Percentiles rank a stretch among this genome's conserved stretches.
Conservation (phyloP, 2,113 vertebrate species). For the Centrocercus urophasianus region DNA sequence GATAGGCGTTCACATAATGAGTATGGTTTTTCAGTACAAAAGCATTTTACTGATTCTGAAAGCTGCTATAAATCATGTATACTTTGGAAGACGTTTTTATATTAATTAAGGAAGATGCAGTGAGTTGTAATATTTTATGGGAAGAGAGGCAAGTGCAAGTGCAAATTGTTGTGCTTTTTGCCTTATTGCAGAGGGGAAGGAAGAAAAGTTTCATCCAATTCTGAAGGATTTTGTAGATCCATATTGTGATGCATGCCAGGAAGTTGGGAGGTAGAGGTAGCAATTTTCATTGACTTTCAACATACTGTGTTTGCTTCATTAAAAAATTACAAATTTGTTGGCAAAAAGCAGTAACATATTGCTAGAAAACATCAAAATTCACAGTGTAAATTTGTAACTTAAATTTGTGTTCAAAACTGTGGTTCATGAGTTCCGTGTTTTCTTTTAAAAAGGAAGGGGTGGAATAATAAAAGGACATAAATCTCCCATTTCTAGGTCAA, state of each 20-base stretch:
- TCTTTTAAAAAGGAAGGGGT: slow-evolving; percentile 7
- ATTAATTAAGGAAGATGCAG: slow-evolving; percentile 61
- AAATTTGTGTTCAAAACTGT: slow-evolving; percentile 68
- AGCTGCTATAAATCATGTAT: slow-evolving; percentile 59
- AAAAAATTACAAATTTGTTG: slow-evolving; percentile 73
- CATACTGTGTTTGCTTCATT: slow-evolving; percentile 73
- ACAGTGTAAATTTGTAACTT: slow-evolving; percentile 68
- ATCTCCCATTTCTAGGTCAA: not conserved
- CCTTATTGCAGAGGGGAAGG: slow-evolving; percentile 27
- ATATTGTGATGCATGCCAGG: slow-evolving; percentile 42
- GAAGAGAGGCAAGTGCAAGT: slow-evolving; percentile 35
- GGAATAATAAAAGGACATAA: not conserved
- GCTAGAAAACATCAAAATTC: slow-evolving; percentile 72
- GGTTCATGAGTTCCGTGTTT: slow-evolving; percentile 52
- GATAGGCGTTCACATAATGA: slow-evolving; percentile 37
- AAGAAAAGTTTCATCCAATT: slow-evolving; percentile 58
- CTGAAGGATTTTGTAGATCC: slow-evolving; percentile 32
- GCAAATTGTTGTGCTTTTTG: slow-evolving; percentile 66
- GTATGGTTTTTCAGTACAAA: not conserved
- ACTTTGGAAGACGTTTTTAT: slow-evolving; percentile 52
- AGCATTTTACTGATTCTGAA: slow-evolving; percentile 53
- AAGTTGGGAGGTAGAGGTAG: slow-evolving; percentile 66
- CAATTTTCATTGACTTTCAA: slow-evolving; percentile 66
- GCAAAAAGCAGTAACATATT: slow-evolving; percentile 73
- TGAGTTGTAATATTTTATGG: slow-evolving; percentile 47